Base-by-base conservation (phyloP, 2,888 invertebrate species). In the Atrina japonica region DNA sequence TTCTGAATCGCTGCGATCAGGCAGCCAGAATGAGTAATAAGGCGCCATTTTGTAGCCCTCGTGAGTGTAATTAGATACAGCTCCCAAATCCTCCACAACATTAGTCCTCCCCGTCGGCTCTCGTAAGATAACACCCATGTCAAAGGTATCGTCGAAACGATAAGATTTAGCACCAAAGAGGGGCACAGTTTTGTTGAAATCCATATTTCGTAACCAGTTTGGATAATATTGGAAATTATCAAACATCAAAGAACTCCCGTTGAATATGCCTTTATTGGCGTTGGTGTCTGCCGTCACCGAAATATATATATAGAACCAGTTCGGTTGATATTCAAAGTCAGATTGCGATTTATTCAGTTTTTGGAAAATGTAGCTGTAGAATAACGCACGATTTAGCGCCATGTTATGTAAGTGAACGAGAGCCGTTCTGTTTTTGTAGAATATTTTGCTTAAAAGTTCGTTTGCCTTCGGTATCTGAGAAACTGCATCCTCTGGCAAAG, bases 241-340 rank as follows among this genome's bases (percentile, higher is more conserved):
- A 88, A 97, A 98, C 90, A 97, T 97, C 75, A 98, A 93, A 0
- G 97, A 95, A 90, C 96, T 96, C 64, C 97, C 89, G 76, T 90
- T 90, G 56, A 90, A 97, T 70, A 97, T 95, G 83, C 95, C 94
- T 0, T 95, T 95, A 91, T 97, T 98, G 0, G 97, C 93, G 0
- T 97, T 95, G 0, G 98, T 95, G 89, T 98, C 98, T 0, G 98
- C 97, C 0, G 97, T 95, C 0, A 97, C 95, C 0, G 97, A 97
- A 25, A 98, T 91, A 88, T 97, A 97, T 88, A 97, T 97, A 88
- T 98, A 98, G 96, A 98, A 96, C 95, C 98, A 96, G 66, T 97
- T 98, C 0, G 98, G 98, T 91, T 98, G 97, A 0, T 96, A 96
- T 85, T 96, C 96, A 88, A 90, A 97, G n/a, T 73, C 61, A 25